Evolutionary conservation across 1,140 invertebrate species (phyloP).

Genomic region (Hetaerina americana): DNA sequence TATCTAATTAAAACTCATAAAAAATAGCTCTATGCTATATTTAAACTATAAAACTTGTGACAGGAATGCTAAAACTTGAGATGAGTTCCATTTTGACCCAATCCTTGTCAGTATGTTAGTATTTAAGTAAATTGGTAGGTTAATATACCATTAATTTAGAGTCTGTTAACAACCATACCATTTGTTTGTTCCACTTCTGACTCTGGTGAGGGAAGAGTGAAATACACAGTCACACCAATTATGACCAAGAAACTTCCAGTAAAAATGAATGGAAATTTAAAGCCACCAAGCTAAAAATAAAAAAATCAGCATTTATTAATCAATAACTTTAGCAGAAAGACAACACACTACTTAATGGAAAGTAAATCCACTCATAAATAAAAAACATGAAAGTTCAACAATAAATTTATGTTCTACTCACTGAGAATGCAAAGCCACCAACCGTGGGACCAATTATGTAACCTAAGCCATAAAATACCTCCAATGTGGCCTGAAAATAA

Average conservation of each 20-base stretch:
- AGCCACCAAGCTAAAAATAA: slow-evolving; percentile 36
- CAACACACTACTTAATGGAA: no score
- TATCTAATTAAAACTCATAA: no score
- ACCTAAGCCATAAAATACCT: slow-evolving; percentile 47
- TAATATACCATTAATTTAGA: background rate
- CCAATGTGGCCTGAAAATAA: slow-evolving; percentile 36
- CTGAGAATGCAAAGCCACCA: slow-evolving; percentile 35
- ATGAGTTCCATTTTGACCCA: no score
- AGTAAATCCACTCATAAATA: background rate
- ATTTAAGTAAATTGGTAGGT: no score
- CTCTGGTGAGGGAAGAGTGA: slow-evolving; percentile 33
- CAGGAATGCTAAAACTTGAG: no score
- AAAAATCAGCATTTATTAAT: slow-evolving; percentile 3
- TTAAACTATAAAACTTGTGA: no score
- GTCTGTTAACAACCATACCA: no score
- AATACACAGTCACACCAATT: slow-evolving; percentile 30
- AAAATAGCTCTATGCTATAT: no score
- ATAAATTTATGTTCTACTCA: slow-evolving; percentile 18
- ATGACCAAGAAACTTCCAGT: slow-evolving; percentile 39
- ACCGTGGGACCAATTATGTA: slow-evolving; percentile 41
- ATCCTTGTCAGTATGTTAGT: no score
- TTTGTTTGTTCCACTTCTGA: no score
- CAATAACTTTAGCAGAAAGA: background rate
- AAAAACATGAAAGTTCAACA: slow-evolving; percentile 1
- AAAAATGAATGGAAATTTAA: slow-evolving; percentile 42